Base-by-base conservation (phyloP, 2,113 vertebrate genomes). In the Aspidoscelis tigris region DNA sequence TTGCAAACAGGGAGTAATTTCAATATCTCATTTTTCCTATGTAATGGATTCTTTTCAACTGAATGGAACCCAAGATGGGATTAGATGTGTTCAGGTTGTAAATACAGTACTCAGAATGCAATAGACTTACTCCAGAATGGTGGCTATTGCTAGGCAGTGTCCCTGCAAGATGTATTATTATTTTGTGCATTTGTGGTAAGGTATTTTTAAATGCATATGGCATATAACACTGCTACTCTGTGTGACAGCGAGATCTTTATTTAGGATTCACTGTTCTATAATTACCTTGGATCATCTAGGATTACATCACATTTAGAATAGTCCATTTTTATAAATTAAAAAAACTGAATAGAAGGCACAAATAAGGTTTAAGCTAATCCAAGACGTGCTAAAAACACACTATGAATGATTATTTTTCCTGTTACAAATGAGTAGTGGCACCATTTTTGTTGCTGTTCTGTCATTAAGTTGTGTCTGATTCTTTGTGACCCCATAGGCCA, bases 21-120 rank as follows among this genome's bases (percentile, higher is more conserved):
- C 20, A 75, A 7, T 9, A 73, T 81, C 65, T 84, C 22, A 21
- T 61, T 86, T 11, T 76, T 22, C 1, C 5, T 21, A 2, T 1
- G 3, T n/a, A 86, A 50, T 86, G 50, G 50, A 80, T 80, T 53
- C 6, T 77, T 80, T 85, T 66, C 61, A 68, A 75, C 24, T 33
- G 78, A 86, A 69, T 26, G 66, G n/a, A 61, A 39, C 24, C 10
- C 58, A 71, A 74, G 10, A 39, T 41, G 24, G 44, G 24, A 18
- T 26, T 76, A 75, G 64, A 69, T 68, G 22, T 16, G 11, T 21
- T 79, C 50, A 55, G 47, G 14, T 2, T 66, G 18, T 18, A 83
- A 83, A 33, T 39, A 47, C 10, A 24, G 58, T 18, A 61, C 18
- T 61, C 43, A 66, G 22, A 66, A 24, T 71, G 43, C 18, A 44